phyloP scores from a whole-genome alignment of 2,888 invertebrate genomes.

The Gordius sp. region DNA sequence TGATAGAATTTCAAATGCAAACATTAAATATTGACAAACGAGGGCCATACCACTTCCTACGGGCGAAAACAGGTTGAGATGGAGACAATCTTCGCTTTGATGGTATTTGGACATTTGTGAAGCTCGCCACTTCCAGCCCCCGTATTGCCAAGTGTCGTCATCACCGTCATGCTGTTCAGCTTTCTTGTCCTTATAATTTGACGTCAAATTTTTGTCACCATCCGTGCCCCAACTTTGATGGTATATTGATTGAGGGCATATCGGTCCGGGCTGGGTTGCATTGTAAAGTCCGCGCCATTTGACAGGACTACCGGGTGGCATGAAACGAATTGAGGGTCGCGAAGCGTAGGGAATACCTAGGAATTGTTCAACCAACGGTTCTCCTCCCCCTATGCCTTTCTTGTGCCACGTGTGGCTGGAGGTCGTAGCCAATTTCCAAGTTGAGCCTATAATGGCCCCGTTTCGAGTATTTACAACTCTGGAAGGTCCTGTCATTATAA shows the following conservation, averaged over 20 bases:
- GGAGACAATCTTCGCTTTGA: constrained; percentile 1
- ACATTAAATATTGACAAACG: too few species aligned
- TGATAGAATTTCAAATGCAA: too few species aligned
- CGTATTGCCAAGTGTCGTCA: too few species aligned
- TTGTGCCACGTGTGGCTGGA: background rate
- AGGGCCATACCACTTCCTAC: background rate
- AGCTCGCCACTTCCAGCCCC: too few species aligned
- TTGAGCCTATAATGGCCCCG: background rate
- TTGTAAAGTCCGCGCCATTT: constrained; percentile 1
- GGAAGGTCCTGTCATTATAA: too few species aligned
- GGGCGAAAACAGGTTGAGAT: background rate
- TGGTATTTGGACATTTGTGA: too few species aligned
- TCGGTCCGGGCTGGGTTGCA: background rate
- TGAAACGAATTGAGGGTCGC: background rate
- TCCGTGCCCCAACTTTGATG: too few species aligned
- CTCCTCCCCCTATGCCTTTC: too few species aligned
- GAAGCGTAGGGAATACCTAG: background rate
- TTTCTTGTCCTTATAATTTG: too few species aligned
- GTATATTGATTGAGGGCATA: background rate
- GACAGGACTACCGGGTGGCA: background rate
- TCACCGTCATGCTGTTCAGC: too few species aligned
- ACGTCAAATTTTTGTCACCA: too few species aligned
- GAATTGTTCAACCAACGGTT: constrained; percentile 9
- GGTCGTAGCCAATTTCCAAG: background rate
- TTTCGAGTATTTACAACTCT: background rate